Conservation (phyloP, 2,797 vertebrate species). For the Crotalus adamanteus region DNA sequence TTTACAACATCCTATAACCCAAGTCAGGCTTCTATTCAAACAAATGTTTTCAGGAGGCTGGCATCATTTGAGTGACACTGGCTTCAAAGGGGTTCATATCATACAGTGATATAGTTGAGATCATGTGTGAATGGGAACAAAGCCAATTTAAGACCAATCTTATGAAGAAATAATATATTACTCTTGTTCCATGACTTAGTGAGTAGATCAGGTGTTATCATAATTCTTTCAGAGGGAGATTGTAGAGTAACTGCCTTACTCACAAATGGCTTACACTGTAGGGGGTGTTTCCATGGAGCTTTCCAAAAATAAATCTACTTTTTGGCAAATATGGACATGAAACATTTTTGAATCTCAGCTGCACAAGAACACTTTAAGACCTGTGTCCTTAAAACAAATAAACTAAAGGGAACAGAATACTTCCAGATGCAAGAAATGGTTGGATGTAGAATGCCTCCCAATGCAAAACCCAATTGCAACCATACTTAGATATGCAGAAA, state of each 20-base stretch:
- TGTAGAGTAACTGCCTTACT: slow-evolving; percentile 36
- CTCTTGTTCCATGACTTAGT: slow-evolving; percentile 28
- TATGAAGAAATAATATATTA: slow-evolving; percentile 45
- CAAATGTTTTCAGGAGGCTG: not conserved
- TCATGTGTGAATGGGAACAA: not conserved
- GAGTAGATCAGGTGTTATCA: slow-evolving; percentile 20
- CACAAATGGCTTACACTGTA: not conserved
- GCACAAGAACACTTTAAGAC: not conserved
- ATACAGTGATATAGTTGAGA: slow-evolving; percentile 9
- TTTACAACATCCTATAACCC: not conserved
- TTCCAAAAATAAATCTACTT: not conserved
- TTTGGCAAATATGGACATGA: not conserved
- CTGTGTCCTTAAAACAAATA: not conserved
- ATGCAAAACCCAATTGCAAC: slow-evolving; percentile 20
- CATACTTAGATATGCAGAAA: not conserved
- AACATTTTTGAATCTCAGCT: not conserved
- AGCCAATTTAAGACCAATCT: slow-evolving; percentile 17
- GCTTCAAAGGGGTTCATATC: not conserved
- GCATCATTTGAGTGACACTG: not conserved
- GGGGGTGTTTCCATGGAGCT: not conserved
- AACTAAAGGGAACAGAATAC: not conserved
- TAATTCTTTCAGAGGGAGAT: slow-evolving; percentile 22
- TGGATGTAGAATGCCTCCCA: not conserved
- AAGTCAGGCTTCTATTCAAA: not conserved
- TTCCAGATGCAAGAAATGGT: not conserved